Evolutionary conservation across 2,113 vertebrate species (phyloP), one percentile per base, ranked within the genome.

Genomic region (Notothenia coriiceps): DNA sequence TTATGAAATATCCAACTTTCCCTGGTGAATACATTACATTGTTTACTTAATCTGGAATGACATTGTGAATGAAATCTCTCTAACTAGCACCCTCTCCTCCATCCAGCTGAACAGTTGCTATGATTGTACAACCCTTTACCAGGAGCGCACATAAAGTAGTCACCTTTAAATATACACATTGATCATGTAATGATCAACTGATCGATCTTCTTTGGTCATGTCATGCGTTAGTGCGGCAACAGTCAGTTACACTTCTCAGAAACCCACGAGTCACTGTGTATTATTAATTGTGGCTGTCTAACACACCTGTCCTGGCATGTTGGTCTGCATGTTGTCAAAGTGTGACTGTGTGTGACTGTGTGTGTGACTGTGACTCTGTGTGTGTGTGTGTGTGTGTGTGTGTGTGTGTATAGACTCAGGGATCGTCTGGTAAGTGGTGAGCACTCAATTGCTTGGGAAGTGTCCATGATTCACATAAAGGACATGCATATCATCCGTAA

Each of bases 1-100:
- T 84, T 76, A 83, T 8, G 77, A 81, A 86, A 86, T 67, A 69
- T 14, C 44, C 9, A 78, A 63, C 29, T 55, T 85, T 84, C 64
- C 43, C 47, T 52, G 10, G 17, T 54, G 7, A 52, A 29, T 13
- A 10, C 55, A 33, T 57, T 10, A n/a, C 18, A 57, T 13, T 15
- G 2, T 25, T 46, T 33, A 70, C 14, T 44, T 15, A n/a, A 20
- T 2, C 43, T 56, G 17, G 5, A 13, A 25, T 3, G 2, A 13
- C 8, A 12, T 71, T 67, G 33, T 13, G 8, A 44, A 46, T 76
- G 43, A 82, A 82, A n/a, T 75, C 59, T 47, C 17, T 40, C 15
- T 12, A 4, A 7, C 11, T 10, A 47, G 2, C 22, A 15, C 40
- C 40, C 35, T 43, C 25, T 72, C n/a, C 46, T 12, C 1, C 10